Percentiles rank a stretch among this genome's conserved stretches.
Conservation (phyloP, 2,113 vertebrate species). For the Notarius quadriscutis region DNA sequence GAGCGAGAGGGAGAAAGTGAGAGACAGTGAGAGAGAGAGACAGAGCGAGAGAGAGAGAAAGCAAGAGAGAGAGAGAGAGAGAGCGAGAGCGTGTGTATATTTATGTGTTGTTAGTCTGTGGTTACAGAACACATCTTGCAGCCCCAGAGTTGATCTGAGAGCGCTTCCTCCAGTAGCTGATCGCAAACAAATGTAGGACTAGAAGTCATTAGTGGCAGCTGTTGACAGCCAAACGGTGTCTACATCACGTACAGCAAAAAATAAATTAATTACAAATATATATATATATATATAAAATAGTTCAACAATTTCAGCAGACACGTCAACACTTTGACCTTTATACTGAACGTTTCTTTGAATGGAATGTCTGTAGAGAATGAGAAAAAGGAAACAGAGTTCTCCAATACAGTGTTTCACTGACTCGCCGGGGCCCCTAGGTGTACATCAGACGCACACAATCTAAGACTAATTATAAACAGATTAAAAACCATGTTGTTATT, state of each 20-base stretch:
- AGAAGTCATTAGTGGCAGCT: background rate
- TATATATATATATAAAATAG: no score
- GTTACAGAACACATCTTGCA: conserved; percentile 36
- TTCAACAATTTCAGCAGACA: no score
- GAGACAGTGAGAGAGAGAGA: no score
- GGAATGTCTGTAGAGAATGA: background rate
- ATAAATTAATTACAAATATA: no score
- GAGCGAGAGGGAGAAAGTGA: no score
- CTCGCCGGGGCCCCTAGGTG: background rate
- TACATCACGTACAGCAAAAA: background rate
- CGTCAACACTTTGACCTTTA: background rate
- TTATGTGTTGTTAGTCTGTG: conserved; percentile 18
- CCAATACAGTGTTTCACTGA: background rate
- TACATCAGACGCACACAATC: background rate
- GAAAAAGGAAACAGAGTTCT: background rate
- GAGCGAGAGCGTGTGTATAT: background rate
- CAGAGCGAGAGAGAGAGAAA: no score
- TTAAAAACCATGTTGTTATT: no score
- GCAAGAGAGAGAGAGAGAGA: background rate
- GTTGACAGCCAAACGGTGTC: background rate
- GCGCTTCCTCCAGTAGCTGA: conserved; percentile 37
- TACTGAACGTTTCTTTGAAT: background rate
- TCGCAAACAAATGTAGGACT: background rate
- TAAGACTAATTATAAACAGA: background rate
- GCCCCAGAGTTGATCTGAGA: background rate